Evolutionary conservation across 2,888 invertebrate species (phyloP).

Genomic region (Mycalesis mineus): DNA sequence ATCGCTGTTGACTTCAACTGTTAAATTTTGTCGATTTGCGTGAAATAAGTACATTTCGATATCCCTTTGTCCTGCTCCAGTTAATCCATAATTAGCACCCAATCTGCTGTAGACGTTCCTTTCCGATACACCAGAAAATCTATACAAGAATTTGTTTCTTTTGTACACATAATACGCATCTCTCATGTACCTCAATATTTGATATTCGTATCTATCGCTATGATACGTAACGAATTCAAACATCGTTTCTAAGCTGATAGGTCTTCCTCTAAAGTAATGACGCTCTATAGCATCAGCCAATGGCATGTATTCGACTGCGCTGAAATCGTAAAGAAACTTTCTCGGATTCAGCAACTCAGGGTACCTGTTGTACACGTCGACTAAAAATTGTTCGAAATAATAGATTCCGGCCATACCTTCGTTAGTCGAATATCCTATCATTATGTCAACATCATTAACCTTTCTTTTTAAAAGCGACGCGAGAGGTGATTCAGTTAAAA

Average conservation of each 20-base stretch:
- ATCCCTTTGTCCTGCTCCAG: conserved; percentile 51
- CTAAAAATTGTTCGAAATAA: conserved; percentile 22
- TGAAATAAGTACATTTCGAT: conserved; percentile 55
- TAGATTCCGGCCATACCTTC: conserved; percentile 68
- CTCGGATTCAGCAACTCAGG: conserved; percentile 46
- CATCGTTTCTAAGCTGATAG: conserved; percentile 27
- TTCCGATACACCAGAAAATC: conserved; percentile 45
- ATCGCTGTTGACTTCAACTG: conserved; percentile 39
- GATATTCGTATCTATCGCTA: conserved; percentile 36
- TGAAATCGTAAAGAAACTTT: conserved; percentile 36
- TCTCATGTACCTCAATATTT: conserved; percentile 35
- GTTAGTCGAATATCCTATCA: conserved; percentile 83
- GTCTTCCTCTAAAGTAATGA: conserved; percentile 43
- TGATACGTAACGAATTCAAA: conserved; percentile 38
- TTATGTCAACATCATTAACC: conserved; percentile 77
- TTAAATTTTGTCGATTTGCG: conserved; percentile 38
- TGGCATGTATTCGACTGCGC: conserved; percentile 35
- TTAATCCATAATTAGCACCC: conserved; percentile 41
- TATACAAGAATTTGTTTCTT: conserved; percentile 39
- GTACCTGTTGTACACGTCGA: conserved; percentile 36
- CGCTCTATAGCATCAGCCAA: conserved; percentile 41
- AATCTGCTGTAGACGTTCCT: conserved; percentile 42
- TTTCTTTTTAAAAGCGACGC: conserved; percentile 57
- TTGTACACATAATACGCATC: conserved; percentile 30
- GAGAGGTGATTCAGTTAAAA: conserved; percentile 40